Base-by-base conservation (phyloP, 1,140 invertebrate species). In the Amphibalanus amphitrite region DNA sequence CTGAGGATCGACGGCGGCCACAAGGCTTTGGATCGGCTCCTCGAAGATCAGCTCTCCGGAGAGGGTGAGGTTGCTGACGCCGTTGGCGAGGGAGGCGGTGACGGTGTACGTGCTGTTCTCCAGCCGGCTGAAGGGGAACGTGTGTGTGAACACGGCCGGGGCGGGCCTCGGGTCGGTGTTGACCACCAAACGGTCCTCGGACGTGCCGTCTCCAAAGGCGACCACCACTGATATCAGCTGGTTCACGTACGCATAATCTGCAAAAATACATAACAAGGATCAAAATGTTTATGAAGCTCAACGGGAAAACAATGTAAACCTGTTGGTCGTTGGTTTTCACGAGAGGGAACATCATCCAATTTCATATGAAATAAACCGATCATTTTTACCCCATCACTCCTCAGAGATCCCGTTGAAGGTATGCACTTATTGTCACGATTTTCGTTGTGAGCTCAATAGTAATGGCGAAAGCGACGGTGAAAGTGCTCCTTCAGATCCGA, bases 41-140 rank as follows among this genome's bases (percentile, higher is more conserved):
- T 59, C 47, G 47, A 59, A 25, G 40, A 10, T 38, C 29, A 71
- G n/a, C 68, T 17, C 38, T 3, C 23, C 38, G 33, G 6, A 13
- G 33, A 71, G 25, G 38, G 29, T 71, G 25, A 71, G 20, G 38
- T 67, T 33, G 70, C 70, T 71, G 38, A 47, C 70, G 20, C 29
- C 68, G 38, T 71, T 71, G 30, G 3, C 29, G n/a, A 71, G 29
- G 6, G 17, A 10, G 30, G 70, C 70, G 29, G 25, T 47, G 70
- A 71, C 38, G 20, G 29, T 47, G 30, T 38, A 71, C 3, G 29
- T 71, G 20, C 23, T 59, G 47, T 59, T 59, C 20, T 59, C 47
- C 20, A 17, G 47, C 23, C 47, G 6, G 20, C 47, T 59, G 17
- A 59, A 59, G 6, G 20, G 47, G 17, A 17, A 59, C 6, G 20